Percentiles rank a stretch among this genome's conserved stretches.
phyloP scores from a whole-genome alignment of 2,797 vertebrate species.

The Poeciliopsis infans region DNA sequence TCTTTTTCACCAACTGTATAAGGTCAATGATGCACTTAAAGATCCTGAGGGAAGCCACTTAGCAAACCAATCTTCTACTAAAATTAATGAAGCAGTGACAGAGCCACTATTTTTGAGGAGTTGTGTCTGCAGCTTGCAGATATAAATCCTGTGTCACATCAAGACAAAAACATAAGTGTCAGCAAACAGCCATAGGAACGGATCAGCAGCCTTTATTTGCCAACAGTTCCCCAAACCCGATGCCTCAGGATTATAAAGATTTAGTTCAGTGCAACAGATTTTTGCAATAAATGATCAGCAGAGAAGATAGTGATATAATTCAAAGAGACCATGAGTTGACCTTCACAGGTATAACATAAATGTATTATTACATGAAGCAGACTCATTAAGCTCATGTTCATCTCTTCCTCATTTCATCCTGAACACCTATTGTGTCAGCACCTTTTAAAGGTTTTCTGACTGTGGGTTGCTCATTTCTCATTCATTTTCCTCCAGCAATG shows the following conservation, averaged over 20 bases:
- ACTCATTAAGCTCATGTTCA: neutral
- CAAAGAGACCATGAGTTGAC: neutral
- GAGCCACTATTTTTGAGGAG: neutral
- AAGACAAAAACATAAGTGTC: conserved; percentile 1
- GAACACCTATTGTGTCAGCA: neutral
- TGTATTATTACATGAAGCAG: neutral
- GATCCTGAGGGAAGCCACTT: conserved; percentile 1
- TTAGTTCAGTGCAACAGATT: neutral
- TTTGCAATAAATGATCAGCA: neutral
- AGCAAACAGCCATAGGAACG: neutral
- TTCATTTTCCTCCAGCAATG: conserved; percentile 27
- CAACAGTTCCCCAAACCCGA: neutral
- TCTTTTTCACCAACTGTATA: conserved; percentile 43
- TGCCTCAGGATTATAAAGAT: neutral
- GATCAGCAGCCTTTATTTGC: neutral
- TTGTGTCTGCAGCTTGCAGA: neutral
- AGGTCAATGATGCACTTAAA: conserved; percentile 47
- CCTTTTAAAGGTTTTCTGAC: conserved; percentile 21
- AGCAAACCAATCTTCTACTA: conserved; percentile 1
- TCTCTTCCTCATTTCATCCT: neutral
- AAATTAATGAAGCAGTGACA: conserved; percentile 30
- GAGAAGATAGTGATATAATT: neutral
- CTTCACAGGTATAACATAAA: neutral
- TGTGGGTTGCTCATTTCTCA: neutral
- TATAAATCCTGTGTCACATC: conserved; percentile 6